Conservation (phyloP, 2,797 vertebrate genomes). For the Bryconaethiops microstoma region DNA sequence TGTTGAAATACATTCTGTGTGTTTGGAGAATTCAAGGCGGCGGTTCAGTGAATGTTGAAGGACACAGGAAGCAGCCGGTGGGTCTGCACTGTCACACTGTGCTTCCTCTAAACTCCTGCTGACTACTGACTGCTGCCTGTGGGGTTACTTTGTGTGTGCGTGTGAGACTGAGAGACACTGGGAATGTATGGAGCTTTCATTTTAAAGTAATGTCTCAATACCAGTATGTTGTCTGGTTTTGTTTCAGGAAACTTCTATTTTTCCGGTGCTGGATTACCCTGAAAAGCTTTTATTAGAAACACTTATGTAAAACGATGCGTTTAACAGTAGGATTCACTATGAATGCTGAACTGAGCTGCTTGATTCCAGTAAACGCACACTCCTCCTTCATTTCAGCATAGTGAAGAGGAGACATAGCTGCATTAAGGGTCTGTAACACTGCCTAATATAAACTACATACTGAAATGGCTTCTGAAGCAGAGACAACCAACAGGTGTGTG, state of each 20-base stretch:
- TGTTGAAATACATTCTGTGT: not conserved
- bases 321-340: not conserved
- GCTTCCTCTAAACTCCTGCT: constrained; percentile 12
- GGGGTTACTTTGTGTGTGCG: constrained; percentile 28
- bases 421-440: not conserved
- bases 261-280: not conserved
- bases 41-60: constrained; percentile 11
- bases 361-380: not conserved
- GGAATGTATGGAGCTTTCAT: constrained; percentile 1
- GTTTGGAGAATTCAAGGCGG: not conserved
- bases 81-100: constrained; percentile 1
- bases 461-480: not conserved
- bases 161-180: not conserved
- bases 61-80: constrained; percentile 37
- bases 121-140: constrained; percentile 32
- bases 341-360: too few species aligned
- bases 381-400: not conserved
- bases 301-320: not conserved
- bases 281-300: not conserved
- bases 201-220: not conserved
- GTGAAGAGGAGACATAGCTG: not conserved
- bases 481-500: constrained; percentile 1
- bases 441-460: not conserved
- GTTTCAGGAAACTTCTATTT: not conserved
- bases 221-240: not conserved